phyloP scores from a whole-genome alignment of 2,113 vertebrate genomes.

The Melanocharis versteri region DNA sequence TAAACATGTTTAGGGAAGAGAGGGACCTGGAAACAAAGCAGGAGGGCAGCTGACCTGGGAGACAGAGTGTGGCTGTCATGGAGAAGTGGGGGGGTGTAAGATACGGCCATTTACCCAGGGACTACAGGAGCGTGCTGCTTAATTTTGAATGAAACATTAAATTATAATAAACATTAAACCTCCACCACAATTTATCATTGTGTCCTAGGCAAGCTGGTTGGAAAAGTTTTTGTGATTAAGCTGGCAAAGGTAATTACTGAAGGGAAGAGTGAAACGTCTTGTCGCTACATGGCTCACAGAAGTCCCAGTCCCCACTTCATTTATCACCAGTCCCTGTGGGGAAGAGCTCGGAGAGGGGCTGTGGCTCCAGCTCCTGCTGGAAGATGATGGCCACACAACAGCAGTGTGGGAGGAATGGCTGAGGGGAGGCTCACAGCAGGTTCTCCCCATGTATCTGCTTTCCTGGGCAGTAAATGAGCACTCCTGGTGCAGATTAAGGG shows the following conservation, averaged over 20 bases:
- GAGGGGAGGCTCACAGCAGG: background rate
- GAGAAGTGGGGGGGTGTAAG: background rate
- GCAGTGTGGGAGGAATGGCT: background rate
- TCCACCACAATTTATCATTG: slow-evolving; percentile 19
- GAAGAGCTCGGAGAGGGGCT: background rate
- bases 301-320: background rate
- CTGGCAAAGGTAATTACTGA: slow-evolving; percentile 17
- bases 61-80: background rate
- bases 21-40: background rate
- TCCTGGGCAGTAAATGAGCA: background rate
- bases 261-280: background rate
- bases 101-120: background rate
- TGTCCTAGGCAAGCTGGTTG: background rate
- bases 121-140: background rate
- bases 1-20: background rate
- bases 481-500: background rate
- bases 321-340: background rate
- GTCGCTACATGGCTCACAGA: background rate
- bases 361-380: background rate
- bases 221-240: slow-evolving; percentile 32
- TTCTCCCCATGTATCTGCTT: background rate
- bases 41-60: background rate
- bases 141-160: slow-evolving; percentile 57
- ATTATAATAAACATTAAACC: slow-evolving; percentile 40
- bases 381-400: background rate